Evolutionary conservation across 2,797 vertebrate genomes (phyloP).

Genomic region (Sebastes glaucus): DNA sequence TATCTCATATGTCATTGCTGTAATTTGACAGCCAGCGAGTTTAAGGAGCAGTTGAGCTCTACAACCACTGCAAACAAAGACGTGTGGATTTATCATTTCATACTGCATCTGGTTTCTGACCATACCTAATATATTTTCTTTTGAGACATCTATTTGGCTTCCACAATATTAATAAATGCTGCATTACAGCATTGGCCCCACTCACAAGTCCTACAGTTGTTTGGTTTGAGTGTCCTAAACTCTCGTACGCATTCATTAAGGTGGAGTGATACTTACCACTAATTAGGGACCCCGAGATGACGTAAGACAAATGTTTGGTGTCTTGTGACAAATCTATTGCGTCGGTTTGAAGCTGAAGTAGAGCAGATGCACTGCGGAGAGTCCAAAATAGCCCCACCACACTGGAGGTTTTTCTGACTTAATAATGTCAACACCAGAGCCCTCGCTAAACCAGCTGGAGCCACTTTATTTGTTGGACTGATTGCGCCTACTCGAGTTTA

Average conservation of each 20-base stretch:
- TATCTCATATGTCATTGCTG: background rate
- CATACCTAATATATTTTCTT: conserved; percentile 2
- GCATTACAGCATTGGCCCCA: conserved; percentile 21
- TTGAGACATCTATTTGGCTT: conserved; percentile 39
- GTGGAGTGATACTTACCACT: conserved; percentile 63
- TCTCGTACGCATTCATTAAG: conserved; percentile 47
- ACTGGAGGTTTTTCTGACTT: conserved; percentile 69
- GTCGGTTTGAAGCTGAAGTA: conserved; percentile 60
- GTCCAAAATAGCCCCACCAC: conserved; percentile 68
- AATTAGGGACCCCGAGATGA: conserved; percentile 69
- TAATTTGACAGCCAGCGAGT: conserved; percentile 13
- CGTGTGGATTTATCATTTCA: conserved; percentile 22
- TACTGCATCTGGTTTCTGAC: conserved; percentile 1
- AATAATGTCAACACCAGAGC: conserved; percentile 75
- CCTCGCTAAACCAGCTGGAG: conserved; percentile 70
- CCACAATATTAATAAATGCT: conserved; percentile 30
- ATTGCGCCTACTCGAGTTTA: conserved; percentile 75
- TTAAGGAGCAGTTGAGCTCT: background rate
- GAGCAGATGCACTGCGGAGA: conserved; percentile 71
- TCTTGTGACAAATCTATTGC: conserved; percentile 71
- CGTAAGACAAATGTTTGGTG: conserved; percentile 57
- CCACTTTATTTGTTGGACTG: conserved; percentile 73
- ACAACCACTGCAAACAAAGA: conserved; percentile 9
- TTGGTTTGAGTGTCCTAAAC: conserved; percentile 32
- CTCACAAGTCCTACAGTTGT: conserved; percentile 34